Evolutionary conservation across 2,797 vertebrate species (phyloP).

Genomic region (Phoxinus dragarum): DNA sequence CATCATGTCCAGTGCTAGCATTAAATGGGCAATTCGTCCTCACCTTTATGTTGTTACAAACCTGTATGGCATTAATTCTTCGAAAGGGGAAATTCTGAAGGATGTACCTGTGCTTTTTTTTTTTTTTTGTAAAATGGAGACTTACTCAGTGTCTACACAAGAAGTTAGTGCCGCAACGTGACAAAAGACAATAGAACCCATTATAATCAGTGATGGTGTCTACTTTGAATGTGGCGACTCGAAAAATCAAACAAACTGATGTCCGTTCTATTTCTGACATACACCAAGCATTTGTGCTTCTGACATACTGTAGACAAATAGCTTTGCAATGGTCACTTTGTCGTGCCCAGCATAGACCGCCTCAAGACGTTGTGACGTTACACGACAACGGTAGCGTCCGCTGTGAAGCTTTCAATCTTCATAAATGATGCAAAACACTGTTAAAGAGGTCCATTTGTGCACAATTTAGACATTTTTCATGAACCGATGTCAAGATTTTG

Average conservation of each 20-base stretch:
- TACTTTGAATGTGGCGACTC: background rate
- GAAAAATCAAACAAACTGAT: background rate
- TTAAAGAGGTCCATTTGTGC: background rate
- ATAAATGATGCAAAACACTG: background rate
- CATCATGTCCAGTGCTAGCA: background rate
- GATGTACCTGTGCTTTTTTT: background rate
- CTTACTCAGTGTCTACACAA: background rate
- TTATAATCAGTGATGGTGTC: background rate
- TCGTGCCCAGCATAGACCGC: too few species aligned
- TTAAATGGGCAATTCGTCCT: background rate
- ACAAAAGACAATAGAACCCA: background rate
- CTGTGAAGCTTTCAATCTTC: background rate
- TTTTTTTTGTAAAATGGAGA: background rate
- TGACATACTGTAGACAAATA: background rate
- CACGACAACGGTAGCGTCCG: too few species aligned
- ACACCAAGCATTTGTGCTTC: background rate
- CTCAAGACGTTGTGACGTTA: too few species aligned
- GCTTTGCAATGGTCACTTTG: background rate
- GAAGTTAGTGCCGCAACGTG: rapidly evolving
- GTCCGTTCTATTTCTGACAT: background rate
- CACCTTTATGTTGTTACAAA: background rate
- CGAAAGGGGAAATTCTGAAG: background rate
- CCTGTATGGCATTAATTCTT: background rate
- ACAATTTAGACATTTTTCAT: background rate
- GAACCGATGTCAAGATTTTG: background rate